Conservation (phyloP, 2,797 vertebrate genomes). For the Apodemus agrarius region DNA sequence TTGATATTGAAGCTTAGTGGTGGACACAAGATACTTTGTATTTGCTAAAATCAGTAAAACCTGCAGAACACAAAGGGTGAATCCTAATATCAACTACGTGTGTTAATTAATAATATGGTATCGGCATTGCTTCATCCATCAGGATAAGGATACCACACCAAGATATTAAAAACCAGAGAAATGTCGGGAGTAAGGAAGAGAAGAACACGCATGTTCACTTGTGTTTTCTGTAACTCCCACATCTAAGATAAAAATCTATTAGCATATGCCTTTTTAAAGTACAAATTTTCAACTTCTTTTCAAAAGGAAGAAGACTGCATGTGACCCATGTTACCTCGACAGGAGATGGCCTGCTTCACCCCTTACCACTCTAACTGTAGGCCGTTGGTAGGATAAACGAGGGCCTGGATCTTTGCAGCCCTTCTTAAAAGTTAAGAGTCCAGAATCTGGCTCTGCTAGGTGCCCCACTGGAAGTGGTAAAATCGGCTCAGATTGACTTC, state of each 20-base stretch:
- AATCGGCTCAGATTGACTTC: background rate
- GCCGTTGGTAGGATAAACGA: background rate
- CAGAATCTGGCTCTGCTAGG: background rate
- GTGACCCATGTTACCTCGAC: background rate
- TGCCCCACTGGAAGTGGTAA: background rate
- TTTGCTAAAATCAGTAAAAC: conserved; percentile 14
- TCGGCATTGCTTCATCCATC: background rate
- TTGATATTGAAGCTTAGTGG: background rate
- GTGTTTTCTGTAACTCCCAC: conserved; percentile 23
- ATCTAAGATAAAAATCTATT: background rate
- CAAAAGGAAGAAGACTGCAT: background rate
- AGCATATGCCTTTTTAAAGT: background rate
- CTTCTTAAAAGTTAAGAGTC: background rate
- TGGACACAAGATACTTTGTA: background rate
- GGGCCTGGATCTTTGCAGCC: background rate
- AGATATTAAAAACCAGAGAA: conserved; percentile 8
- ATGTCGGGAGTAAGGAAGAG: background rate
- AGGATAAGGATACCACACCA: background rate
- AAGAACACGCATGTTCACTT: background rate
- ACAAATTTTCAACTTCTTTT: conserved; percentile 19
- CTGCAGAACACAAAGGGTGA: background rate
- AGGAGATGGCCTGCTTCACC: background rate
- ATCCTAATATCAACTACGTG: background rate
- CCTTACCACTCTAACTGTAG: background rate
- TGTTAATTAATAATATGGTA: conserved; percentile 5